Evolutionary conservation across 2,797 vertebrate species (phyloP).

Genomic region (Iguana delicatissima): DNA sequence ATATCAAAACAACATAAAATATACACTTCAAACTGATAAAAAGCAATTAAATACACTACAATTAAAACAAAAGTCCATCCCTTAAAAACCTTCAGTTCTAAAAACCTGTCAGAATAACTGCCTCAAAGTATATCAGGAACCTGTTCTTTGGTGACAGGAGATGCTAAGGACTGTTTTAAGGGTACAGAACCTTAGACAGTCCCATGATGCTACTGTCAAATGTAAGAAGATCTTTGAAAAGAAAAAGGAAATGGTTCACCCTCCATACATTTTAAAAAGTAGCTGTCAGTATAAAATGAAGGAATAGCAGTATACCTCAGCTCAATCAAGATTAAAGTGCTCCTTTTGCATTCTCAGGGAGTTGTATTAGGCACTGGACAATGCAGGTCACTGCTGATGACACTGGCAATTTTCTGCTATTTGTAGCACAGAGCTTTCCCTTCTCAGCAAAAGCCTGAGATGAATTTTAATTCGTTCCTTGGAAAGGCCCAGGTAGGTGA

Average conservation of each 20-base stretch:
- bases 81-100: no score
- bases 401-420: neutral
- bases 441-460: neutral
- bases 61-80: no score
- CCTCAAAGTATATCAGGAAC: neutral
- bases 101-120: neutral
- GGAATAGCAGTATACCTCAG: neutral
- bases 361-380: fast-evolving
- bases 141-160: conserved; percentile 1
- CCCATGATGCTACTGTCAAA: no score
- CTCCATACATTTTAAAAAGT: neutral
- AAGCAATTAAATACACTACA: no score
- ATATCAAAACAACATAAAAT: no score
- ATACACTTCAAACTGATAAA: no score
- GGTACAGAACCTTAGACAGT: neutral
- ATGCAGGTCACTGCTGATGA: neutral
- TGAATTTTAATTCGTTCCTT: neutral
- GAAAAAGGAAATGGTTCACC: neutral
- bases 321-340: neutral
- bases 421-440: neutral
- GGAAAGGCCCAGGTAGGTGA: neutral
- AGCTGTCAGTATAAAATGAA: neutral
- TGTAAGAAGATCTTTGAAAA: no score
- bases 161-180: neutral
- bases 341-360: fast-evolving